A percentile compares a stretch with the other conserved stretches of the same genome.
Conservation (phyloP, 2,888 invertebrate species). For the Perizoma flavofasciatum region DNA sequence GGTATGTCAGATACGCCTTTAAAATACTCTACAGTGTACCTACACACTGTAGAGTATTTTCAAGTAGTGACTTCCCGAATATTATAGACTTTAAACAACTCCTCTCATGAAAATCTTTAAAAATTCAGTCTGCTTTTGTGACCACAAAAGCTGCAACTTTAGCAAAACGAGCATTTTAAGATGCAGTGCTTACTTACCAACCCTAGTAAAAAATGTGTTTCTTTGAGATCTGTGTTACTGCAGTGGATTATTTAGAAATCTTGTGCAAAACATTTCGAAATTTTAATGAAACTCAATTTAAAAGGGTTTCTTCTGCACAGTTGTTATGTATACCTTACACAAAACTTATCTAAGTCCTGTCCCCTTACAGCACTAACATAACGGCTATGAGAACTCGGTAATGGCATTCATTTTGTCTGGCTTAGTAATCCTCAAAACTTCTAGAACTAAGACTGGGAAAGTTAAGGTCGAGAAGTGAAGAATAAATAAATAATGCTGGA, state of each 20-base stretch:
- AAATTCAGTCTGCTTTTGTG: slow-evolving; percentile 22
- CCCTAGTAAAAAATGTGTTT: slow-evolving; percentile 17
- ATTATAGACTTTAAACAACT: neutral
- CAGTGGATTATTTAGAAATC: slow-evolving; percentile 3
- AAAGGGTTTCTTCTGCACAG: neutral
- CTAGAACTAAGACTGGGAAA: too few relatives aligned
- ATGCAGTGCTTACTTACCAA: slow-evolving; percentile 9
- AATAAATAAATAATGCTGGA: too few relatives aligned
- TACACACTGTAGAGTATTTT: too few relatives aligned
- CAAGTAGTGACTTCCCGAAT: too few relatives aligned
- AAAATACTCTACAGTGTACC: too few relatives aligned
- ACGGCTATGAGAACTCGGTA: too few relatives aligned
- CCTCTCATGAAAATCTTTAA: slow-evolving; percentile 21
- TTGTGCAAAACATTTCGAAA: slow-evolving; percentile 9
- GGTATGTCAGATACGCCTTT: too few relatives aligned
- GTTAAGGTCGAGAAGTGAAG: too few relatives aligned
- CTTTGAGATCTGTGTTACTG: slow-evolving; percentile 16
- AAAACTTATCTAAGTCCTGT: too few relatives aligned
- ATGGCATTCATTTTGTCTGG: too few relatives aligned
- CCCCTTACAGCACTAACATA: too few relatives aligned
- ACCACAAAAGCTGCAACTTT: slow-evolving; percentile 19
- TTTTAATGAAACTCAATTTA: slow-evolving; percentile 10
- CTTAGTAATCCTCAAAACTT: too few relatives aligned
- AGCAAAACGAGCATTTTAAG: slow-evolving; percentile 24
- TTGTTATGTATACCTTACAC: neutral